These are phyloP conservation scores for Macrochelys suwanniensis DNA, from an alignment of 2,797 vertebrate genomes.

Conservation along the genomic window DNA sequence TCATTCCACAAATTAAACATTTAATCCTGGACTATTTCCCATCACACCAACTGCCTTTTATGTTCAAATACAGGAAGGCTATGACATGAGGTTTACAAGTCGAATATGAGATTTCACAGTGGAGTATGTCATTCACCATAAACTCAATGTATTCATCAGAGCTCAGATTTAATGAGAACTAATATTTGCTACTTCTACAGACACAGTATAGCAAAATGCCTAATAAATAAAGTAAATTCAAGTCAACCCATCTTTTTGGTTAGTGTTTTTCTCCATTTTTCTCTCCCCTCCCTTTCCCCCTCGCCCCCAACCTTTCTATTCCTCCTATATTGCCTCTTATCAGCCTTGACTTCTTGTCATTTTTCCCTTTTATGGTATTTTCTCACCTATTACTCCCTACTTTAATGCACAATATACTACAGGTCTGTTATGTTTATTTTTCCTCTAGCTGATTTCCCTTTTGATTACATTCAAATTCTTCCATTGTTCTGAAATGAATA, in stretches of 20 bases:
- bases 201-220: neutral
- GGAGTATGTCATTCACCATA: neutral
- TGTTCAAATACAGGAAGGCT: neutral
- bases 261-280: neutral
- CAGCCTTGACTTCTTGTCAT: neutral
- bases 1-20: neutral
- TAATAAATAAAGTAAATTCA: neutral
- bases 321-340: neutral
- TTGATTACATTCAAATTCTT: slow-evolving; percentile 28
- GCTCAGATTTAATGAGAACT: neutral
- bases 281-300: no score
- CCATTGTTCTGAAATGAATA: slow-evolving; percentile 38
- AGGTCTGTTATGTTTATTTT: slow-evolving; percentile 36
- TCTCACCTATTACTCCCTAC: neutral
- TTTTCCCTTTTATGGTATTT: slow-evolving; percentile 26
- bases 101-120: neutral
- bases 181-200: neutral
- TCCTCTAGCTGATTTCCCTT: slow-evolving; percentile 31
- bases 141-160: neutral
- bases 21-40: neutral
- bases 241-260: neutral
- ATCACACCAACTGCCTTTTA: neutral
- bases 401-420: slow-evolving; percentile 11
- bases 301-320: neutral
- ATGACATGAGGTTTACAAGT: neutral